Evolutionary conservation across 2,888 invertebrate species (phyloP), one percentile per base, ranked within the genome.

Genomic region (Notodonta ziczac): DNA sequence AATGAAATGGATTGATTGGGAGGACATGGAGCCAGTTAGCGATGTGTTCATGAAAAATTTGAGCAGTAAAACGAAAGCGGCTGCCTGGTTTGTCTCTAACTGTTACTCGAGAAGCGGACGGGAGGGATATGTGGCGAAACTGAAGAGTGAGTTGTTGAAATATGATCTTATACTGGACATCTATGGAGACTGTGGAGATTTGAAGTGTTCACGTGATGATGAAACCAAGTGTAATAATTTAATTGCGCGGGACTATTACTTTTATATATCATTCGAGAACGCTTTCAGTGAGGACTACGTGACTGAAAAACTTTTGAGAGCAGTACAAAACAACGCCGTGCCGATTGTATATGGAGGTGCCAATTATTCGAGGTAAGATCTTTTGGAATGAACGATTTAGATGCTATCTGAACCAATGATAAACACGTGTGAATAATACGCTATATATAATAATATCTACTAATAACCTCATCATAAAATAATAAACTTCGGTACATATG

Each of bases 341-440:
- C 96, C 96, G 0, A 94, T 96, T 50, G 96, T 96, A n/a, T 96
- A 94, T 87, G 96, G 96, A 14, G 95, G 94, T 46, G 95, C 94
- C 55, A 80, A 88, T 63, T 87, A 88, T 68, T 69, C 82, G 14
- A 78, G 85, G 87, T 86, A 72, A 69, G 63, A 35, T 13, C 5
- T 35, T 48, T 6, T n/a, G 51, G 8, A 10, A 35, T 16, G 53
- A 53, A 32, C 9, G 12, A 35, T 16, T 53, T 8, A 9, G 9
- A 35, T 53, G 35, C 2, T 5, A 5, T 24, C 24, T 24, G 1
- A 52, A 52, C 32, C 50, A 0, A n/a, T 50, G 13, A 50, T 50
- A 13, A 50, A 32, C 52, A 52, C 4, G 35, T 35, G 35, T 7
- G 35, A 35, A 5, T 35, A 35, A 35, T 35, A 35, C 6, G 35